Conservation (phyloP, 1,140 invertebrate species). For the Teleopsis dalmanni region DNA sequence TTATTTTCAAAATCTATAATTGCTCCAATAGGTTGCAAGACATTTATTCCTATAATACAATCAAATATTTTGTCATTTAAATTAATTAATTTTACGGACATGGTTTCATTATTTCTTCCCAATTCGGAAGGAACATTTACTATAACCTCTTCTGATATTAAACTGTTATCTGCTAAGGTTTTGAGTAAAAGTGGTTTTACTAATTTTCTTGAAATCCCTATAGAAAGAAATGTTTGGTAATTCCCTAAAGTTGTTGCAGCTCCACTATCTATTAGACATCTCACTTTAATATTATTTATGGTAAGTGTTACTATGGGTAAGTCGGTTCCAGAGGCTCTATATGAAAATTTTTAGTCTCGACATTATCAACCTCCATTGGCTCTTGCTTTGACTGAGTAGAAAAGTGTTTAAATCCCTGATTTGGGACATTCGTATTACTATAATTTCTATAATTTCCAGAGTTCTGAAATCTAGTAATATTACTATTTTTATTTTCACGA, state of each 20-base stretch:
- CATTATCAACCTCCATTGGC: too few species aligned
- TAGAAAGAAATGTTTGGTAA: neutral
- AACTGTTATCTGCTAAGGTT: neutral
- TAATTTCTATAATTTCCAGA: neutral
- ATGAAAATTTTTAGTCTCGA: slow-evolving; percentile 6
- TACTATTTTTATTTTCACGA: slow-evolving; percentile 1
- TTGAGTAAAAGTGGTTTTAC: neutral
- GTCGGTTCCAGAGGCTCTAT: neutral
- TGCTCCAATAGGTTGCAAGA: neutral
- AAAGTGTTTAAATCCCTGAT: neutral
- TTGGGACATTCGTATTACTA: neutral
- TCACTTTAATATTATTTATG: neutral
- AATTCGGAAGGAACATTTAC: neutral
- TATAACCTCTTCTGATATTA: neutral
- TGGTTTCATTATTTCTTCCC: neutral
- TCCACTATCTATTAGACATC: neutral
- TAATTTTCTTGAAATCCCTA: neutral
- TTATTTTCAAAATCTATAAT: slow-evolving; percentile 1
- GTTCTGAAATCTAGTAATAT: neutral
- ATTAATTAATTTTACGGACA: neutral
- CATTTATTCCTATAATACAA: slow-evolving; percentile 1
- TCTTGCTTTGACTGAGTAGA: too few species aligned
- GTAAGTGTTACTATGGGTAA: neutral
- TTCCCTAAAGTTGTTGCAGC: neutral
- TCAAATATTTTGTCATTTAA: slow-evolving; percentile 2